Conservation (phyloP, 2,113 vertebrate species). For the Actenoides lindsayi region DNA sequence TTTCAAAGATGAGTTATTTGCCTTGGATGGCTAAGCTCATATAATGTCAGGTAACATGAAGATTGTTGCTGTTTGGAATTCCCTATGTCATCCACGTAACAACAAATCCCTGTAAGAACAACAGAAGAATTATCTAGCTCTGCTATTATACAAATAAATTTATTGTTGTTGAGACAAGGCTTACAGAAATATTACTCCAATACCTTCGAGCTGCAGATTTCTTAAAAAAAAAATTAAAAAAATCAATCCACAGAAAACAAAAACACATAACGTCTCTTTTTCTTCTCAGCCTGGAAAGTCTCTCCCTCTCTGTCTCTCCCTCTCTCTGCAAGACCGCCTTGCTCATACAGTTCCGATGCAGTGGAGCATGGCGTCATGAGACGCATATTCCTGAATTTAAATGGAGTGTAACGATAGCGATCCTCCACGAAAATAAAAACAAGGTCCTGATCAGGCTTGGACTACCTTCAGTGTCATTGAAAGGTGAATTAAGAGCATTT, state of each 20-base stretch:
- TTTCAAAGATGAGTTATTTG: slow-evolving; percentile 15
- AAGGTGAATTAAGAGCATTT: slow-evolving; percentile 62
- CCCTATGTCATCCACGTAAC: not conserved
- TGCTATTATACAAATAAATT: slow-evolving; percentile 35
- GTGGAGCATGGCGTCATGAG: slow-evolving; percentile 65
- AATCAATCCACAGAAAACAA: not conserved
- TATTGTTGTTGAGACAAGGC: slow-evolving; percentile 17
- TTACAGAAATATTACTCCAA: slow-evolving; percentile 50
- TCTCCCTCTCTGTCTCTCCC: slow-evolving; percentile 19
- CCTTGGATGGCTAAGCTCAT: not conserved
- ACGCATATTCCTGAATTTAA: slow-evolving; percentile 66
- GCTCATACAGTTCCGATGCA: slow-evolving; percentile 64
- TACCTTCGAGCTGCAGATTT: slow-evolving; percentile 41
- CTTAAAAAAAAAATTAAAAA: not conserved
- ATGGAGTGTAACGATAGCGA: slow-evolving; percentile 38
- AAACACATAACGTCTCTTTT: not conserved
- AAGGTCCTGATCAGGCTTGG: not conserved
- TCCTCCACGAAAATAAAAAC: slow-evolving; percentile 16
- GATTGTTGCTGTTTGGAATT: slow-evolving; percentile 14
- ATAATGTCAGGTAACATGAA: not conserved
- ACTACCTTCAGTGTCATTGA: slow-evolving; percentile 39
- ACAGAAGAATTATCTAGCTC: slow-evolving; percentile 6
- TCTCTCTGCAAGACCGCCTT: slow-evolving; percentile 42
- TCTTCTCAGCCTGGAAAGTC: slow-evolving; percentile 36
- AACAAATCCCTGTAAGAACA: slow-evolving; percentile 1